Percentiles rank a stretch among this genome's conserved stretches.
Conservation (phyloP, 1,140 invertebrate genomes). For the Calephelis nemesis region DNA sequence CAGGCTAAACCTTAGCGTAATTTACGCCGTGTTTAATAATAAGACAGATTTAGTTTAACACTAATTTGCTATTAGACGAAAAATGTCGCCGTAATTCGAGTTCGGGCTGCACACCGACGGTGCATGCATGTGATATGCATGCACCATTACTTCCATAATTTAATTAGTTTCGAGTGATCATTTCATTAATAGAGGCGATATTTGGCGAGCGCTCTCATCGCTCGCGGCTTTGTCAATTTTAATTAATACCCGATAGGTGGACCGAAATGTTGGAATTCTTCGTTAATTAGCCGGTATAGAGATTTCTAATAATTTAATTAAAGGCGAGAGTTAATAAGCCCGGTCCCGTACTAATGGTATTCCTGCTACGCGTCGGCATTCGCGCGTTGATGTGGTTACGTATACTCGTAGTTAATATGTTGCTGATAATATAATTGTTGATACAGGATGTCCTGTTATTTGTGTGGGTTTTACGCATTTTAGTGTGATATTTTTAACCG, state of each 20-base stretch:
- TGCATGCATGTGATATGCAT: slow-evolving; percentile 58
- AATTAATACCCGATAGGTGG: slow-evolving; percentile 75
- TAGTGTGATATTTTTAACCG: neutral
- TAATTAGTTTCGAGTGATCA: slow-evolving; percentile 78
- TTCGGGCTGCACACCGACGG: slow-evolving; percentile 45
- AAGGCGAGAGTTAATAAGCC: slow-evolving; percentile 70
- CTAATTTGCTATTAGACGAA: slow-evolving; percentile 2
- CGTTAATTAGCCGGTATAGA: slow-evolving; percentile 72
- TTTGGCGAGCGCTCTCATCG: slow-evolving; percentile 62
- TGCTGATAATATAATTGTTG: neutral
- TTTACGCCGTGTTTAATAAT: no score
- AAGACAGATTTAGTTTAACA: slow-evolving; percentile 17
- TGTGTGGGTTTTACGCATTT: neutral
- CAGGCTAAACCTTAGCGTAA: no score
- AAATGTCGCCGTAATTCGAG: slow-evolving; percentile 44
- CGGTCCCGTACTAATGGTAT: slow-evolving; percentile 57
- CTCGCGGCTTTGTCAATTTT: slow-evolving; percentile 75
- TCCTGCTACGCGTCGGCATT: slow-evolving; percentile 62
- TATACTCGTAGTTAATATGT: neutral
- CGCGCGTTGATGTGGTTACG: slow-evolving; percentile 38
- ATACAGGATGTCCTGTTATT: neutral
- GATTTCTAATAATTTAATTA: slow-evolving; percentile 79
- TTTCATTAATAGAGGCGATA: slow-evolving; percentile 76
- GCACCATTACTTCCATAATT: slow-evolving; percentile 77
- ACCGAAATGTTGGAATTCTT: slow-evolving; percentile 77